phyloP scores from a whole-genome alignment of 2,888 invertebrate species.

The Coleophora flavipennella region DNA sequence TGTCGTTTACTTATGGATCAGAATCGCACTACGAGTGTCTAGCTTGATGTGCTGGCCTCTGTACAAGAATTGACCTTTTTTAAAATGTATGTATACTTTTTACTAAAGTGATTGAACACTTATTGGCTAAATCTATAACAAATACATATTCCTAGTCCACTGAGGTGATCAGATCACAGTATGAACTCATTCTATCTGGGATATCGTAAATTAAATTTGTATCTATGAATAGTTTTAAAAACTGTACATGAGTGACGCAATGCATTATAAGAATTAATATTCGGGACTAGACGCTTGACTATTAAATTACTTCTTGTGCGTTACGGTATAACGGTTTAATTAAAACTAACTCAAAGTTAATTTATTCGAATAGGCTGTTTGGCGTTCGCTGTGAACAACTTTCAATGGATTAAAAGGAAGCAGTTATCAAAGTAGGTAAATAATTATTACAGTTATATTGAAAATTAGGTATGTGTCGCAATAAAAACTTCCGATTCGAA shows the following conservation, averaged over 20 bases:
- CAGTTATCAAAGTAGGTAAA: no score
- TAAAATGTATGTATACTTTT: conserved; percentile 35
- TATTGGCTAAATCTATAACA: conserved; percentile 71
- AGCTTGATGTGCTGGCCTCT: conserved; percentile 3
- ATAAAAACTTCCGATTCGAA: no score
- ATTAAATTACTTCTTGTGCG: conserved; percentile 40
- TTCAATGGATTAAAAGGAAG: no score
- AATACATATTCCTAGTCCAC: conserved; percentile 40
- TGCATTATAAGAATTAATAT: conserved; percentile 45
- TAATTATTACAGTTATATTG: no score
- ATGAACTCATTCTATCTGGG: conserved; percentile 28
- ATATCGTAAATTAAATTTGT: no score
- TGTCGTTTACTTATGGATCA: no score
- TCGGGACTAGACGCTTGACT: conserved; percentile 68
- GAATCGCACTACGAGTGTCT: no score
- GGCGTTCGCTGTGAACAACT: no score
- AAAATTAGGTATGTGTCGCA: no score
- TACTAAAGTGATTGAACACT: conserved; percentile 68
- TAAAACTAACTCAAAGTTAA: no score
- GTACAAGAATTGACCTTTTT: conserved; percentile 58
- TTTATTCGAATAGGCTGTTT: no score
- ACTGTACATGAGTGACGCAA: conserved; percentile 40
- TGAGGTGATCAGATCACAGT: conserved; percentile 65
- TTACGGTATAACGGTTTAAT: no score
- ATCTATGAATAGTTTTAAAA: conserved; percentile 12